Conservation (phyloP, 1,140 invertebrate species). For the Trichonephila clavipes region DNA sequence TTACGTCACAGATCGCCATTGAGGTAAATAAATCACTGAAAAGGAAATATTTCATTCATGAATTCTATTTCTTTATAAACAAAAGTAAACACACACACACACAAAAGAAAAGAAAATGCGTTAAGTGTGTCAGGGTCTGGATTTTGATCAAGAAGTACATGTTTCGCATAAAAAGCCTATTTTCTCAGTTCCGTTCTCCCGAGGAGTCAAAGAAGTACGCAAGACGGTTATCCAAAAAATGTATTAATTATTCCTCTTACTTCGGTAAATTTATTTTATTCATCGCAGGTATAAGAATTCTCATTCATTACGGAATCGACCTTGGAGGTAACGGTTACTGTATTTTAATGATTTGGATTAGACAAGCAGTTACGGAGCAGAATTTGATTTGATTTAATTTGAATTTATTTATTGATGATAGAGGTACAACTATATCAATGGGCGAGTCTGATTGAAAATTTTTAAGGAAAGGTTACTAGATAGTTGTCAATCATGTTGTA, state of each 20-base stretch:
- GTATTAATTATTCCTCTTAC: background rate
- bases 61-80: background rate
- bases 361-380: too few species aligned
- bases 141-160: background rate
- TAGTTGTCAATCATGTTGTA: too few species aligned
- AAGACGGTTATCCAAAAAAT: background rate
- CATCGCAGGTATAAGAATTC: background rate
- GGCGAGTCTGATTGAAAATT: too few species aligned
- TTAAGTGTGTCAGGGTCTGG: background rate
- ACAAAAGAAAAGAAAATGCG: background rate
- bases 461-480: too few species aligned
- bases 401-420: too few species aligned
- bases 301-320: background rate
- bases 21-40: background rate
- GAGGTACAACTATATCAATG: too few species aligned
- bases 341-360: background rate
- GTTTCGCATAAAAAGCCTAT: background rate
- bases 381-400: too few species aligned
- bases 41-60: slow-evolving; percentile 14
- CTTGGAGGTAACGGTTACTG: background rate
- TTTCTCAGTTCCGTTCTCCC: background rate
- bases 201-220: background rate
- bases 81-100: background rate
- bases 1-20: background rate
- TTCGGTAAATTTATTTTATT: background rate